Evolutionary conservation across 64 coral and sea anemone genomes (phyloP).

Genomic region (Dendronephthya gigantea): DNA sequence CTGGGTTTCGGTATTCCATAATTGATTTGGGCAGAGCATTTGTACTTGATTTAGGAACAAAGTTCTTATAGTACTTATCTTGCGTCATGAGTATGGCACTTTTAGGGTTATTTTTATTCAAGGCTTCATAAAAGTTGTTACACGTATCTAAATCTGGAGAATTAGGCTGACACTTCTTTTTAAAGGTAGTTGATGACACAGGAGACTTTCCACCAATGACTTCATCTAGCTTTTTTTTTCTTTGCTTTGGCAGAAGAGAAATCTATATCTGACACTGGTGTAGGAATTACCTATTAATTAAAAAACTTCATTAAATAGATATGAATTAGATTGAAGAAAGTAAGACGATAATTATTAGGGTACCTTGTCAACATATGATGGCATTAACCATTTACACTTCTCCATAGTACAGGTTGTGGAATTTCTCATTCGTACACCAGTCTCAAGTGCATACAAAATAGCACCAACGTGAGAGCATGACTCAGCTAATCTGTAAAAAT

Average conservation of each 20-base stretch:
- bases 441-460: constrained; percentile 31
- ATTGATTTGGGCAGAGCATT: constrained; percentile 27
- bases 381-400: constrained; percentile 50
- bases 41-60: constrained; percentile 43
- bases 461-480: constrained; percentile 45
- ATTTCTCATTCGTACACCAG: constrained; percentile 35
- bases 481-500: constrained; percentile 15
- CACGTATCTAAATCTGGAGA: constrained; percentile 16
- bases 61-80: constrained; percentile 19
- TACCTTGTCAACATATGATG: constrained; percentile 47
- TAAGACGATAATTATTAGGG: not conserved
- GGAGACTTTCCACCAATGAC: constrained; percentile 23
- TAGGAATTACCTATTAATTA: constrained; percentile 3
- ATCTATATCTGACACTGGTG: constrained; percentile 17
- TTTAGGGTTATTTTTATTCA: constrained; percentile 17
- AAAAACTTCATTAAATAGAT: too few species aligned
- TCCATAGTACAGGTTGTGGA: constrained; percentile 39
- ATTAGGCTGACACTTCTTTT: constrained; percentile 18
- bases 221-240: constrained; percentile 41
- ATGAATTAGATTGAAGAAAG: not conserved
- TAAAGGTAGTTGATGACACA: constrained; percentile 10
- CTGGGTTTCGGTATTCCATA: constrained; percentile 22
- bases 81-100: constrained; percentile 34
- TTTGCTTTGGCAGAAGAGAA: constrained; percentile 41
- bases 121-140: constrained; percentile 32